Evolutionary conservation across 2,888 invertebrate species (phyloP), one percentile per base, ranked within the genome.

Genomic region (Dynastes grantii): DNA sequence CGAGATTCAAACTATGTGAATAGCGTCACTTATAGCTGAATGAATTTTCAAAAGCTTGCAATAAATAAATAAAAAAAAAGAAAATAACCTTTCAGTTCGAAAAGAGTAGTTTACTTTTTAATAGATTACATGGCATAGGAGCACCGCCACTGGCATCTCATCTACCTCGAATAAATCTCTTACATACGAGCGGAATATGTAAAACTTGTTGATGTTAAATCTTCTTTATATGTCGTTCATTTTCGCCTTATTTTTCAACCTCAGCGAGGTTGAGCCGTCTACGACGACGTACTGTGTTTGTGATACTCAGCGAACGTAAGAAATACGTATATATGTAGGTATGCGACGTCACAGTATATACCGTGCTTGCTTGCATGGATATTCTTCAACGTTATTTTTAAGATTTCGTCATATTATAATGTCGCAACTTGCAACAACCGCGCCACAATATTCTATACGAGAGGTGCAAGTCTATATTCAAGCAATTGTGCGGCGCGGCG

Each of bases 401-500:
- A 58, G 22, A 22, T 58, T 58, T 58, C 27, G 22, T 58, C 55
- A 22, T 58, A 16, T 58, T 58, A 9, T 22, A 58, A 58, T 58
- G 55, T 58, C 55, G 55, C 55, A 58, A 58, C 22, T 58, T 22
- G 55, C 55, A 58, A 58, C 22, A 58, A n/a, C 16, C n/a, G n/a
- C 16, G 13, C 16, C n/a, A 53, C 53, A 53, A 53, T 53, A 16
- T n/a, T 2, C 6, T n/a, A 53, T 2, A 16, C 53, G 53, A n/a
- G n/a, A 13, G 1, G 16, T 58, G 1, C 2, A 53, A 2, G 53
- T 53, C 16, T 53, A 53, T 45, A 70, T 61, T 13, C 45, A 29
- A 55, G 61, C 61, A 75, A 75, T 75, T 75, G 73, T 40, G 68
- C 16, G 8, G 53, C 16, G 27, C 53, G 58, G 32, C 32, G 32